Evolutionary conservation across 2,113 vertebrate species (phyloP), one percentile per base, ranked within the genome.

Genomic region (Hirundichthys speculiger): DNA sequence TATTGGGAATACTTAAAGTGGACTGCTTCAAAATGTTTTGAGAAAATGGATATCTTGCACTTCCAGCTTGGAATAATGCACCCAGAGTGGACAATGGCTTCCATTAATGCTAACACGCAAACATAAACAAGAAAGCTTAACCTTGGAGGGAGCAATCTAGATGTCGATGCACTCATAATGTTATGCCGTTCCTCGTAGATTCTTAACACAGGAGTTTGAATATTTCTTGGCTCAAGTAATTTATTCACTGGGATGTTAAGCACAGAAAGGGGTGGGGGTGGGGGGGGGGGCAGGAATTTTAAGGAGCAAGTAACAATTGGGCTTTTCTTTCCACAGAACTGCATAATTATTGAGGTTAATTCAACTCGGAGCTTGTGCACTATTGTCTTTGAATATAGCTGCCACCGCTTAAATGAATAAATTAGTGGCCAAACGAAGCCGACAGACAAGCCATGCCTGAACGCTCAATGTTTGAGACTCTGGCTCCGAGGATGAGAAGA

Each of bases 331-430:
- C 40, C 42, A 22, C 45, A 57, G 58, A 87, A 90, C 79, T 88
- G 85, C 88, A 90, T 90, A 90, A 86, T 89, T 88, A 87, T 88
- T 79, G 82, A 75, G 88, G 79, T 89, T 91, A 85, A 90, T 84
- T 84, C 80, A 83, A 78, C 85, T 66, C 47, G 25, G 75, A 83
- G 83, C 77, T 77, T 75, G 69, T 48, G 69, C 18, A 40, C 84
- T 67, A 86, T 91, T 89, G 89, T 91, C 83, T 88, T 84, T 89
- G 78, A 87, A 82, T 84, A 84, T 77, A 66, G 77, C 88, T 75
- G 84, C 85, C 52, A 48, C 74, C 41, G 78, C 80, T 77, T 77
- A 86, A 81, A 81, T 85, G 71, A 91, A 88, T 88, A 84, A 79
- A 88, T 90, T 89, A 85, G 72, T 60, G 52, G 85, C 74, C 87